phyloP scores from a whole-genome alignment of 2,888 invertebrate species.

The Uropetala carovei region DNA sequence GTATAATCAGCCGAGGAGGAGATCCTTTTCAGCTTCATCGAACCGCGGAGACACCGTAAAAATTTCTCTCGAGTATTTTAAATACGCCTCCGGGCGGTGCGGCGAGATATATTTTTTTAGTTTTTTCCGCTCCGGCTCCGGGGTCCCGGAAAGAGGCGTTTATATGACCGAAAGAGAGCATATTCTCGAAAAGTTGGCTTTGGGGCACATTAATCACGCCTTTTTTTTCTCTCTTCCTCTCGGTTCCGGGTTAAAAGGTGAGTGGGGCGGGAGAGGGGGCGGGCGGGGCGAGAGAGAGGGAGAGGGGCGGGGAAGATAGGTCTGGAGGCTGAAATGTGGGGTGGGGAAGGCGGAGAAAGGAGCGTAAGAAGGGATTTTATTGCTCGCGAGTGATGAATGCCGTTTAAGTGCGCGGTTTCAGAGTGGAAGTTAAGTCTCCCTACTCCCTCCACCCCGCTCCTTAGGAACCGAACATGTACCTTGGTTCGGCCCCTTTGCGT shows the following conservation, averaged over 20 bases:
- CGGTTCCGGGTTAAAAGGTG: neutral
- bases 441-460: neutral
- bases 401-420: neutral
- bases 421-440: neutral
- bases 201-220: conserved; percentile 37
- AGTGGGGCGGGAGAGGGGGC: neutral
- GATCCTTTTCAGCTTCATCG: neutral
- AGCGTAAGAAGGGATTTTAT: neutral
- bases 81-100: neutral
- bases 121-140: neutral
- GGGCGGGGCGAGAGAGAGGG: neutral
- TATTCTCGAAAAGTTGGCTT: conserved; percentile 29
- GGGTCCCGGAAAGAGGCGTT: neutral
- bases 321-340: neutral
- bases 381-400: conserved; percentile 28
- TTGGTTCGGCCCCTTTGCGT: neutral
- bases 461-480: neutral
- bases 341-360: neutral
- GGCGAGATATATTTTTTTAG: neutral
- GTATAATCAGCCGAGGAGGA: neutral
- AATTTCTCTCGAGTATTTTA: neutral
- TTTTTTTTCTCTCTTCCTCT: neutral
- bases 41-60: neutral
- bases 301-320: neutral
- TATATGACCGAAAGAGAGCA: neutral